phyloP scores from a whole-genome alignment of 2,113 vertebrate species.

The human (Homo sapiens) region GRCh38 chr6:100838501-100839000 shows the following conservation, averaged over 20 bases:
- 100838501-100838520: conserved; percentile 57
- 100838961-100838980: conserved; percentile 13
- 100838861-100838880: not conserved
- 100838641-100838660: conserved; percentile 75
- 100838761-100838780: conserved; percentile 45
- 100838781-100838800: conserved; percentile 13
- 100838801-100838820: conserved; percentile 54
- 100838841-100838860: not conserved
- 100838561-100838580: conserved; percentile 76
- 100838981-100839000: conserved; percentile 39
- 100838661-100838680: conserved; percentile 73
- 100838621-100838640: conserved; percentile 80
- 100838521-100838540: conserved; percentile 65
- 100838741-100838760: conserved; percentile 55
- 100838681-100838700: conserved; percentile 74
- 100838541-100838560: conserved; percentile 75
- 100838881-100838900: not conserved
- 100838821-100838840: not conserved
- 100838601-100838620: conserved; percentile 79
- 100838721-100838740: conserved; percentile 61
- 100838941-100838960: conserved; percentile 13
- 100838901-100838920: not conserved
- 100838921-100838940: conserved; percentile 27
- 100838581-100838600: conserved; percentile 78
- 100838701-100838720: conserved; percentile 69